Base-by-base conservation (phyloP, 2,888 invertebrate genomes). In the Aphidius colemani region DNA sequence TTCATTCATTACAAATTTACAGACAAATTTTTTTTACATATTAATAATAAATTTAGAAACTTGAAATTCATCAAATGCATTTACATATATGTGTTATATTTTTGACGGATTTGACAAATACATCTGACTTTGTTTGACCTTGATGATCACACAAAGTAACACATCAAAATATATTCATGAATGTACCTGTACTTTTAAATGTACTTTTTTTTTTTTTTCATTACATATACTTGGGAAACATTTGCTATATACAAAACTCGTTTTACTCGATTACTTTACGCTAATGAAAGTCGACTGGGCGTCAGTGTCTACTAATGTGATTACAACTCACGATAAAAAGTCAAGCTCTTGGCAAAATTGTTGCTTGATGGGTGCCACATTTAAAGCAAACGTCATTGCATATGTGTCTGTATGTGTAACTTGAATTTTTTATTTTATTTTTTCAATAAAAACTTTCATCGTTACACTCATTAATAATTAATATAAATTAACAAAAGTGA, bases 251-350 rank as follows among this genome's bases (percentile, higher is more conserved):
- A 39, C 57, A 64, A 56, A 59, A 57, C 43, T 56, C 61, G 57
- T 56, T 60, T 57, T 48, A 69, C 72, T 75, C 77, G 77, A 80
- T 81, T 78, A 79, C 78, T 79, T 78, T 77, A 77, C 78, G 74
- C 77, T 80, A 81, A 81, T 78, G 79, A 80, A 81, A 76, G 72
- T 74, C 70, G 72, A 69, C 73, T 72, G 75, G 78, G 77, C 76
- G 78, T 76, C 76, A 75, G 75, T 75, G 79, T 78, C 76, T 74
- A 75, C 75, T 79, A 78, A 78, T 79, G 79, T 74, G 78, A 80
- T 78, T 75, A 76, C 72, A 76, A 72, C 61, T 56, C 53, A 40
- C 41, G 65, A 65, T 65, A 65, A 65, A 57, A 56, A 49, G 49
- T 41, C 40, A 9, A 51, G 43, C 53, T 30, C 57, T 57, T 43